Base-by-base conservation (phyloP, 2,888 invertebrate species). In the Disparrhopalites patrizii region DNA sequence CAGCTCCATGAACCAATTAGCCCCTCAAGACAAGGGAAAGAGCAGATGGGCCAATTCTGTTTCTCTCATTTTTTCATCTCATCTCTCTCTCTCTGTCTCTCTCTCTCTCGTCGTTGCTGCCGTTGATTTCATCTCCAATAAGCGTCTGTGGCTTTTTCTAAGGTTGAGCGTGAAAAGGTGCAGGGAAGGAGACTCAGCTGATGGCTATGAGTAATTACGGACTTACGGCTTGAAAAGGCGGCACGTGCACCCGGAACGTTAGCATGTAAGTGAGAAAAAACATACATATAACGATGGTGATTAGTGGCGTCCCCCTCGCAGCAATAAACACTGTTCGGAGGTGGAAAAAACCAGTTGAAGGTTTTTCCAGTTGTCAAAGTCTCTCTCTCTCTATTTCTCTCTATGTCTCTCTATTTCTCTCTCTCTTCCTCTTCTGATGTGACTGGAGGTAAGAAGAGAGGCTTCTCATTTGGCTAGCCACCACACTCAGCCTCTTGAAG, bases 181-280 rank as follows among this genome's bases (percentile, higher is more conserved):
- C n/a, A n/a, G n/a, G n/a, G n/a, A n/a, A n/a, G 8, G 47, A 20
- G 47, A 47, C 23, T 7, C 18, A 47, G 58, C 43, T 58, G 60
- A 61, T 61, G 60, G 40, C n/a, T 38, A 8, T 3, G 43, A 38
- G 33, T 61, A 61, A 50, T 61, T 61, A 61, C 33, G 50, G 25
- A 38, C 25, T 23, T 4, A 33, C 25, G 18, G 23, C 23, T 40
- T 18, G 55, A 25, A 33, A 15, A 5, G 20, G 50, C 51, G 60
- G 60, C 60, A 61, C 60, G 60, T 61, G 60, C 33, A 33, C 33
- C 27, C 18, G 47, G 30, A 31, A 47, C 56, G n/a, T n/a, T 61
- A 61, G 31, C 60, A 47, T 50, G 25, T 28, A 61, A 61, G 60
- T 61, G 60, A 61, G 60, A 61, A 61, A 61, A n/a, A n/a, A n/a